Base-by-base conservation (phyloP, 2,888 invertebrate species). In the Zonitis immaculata region DNA sequence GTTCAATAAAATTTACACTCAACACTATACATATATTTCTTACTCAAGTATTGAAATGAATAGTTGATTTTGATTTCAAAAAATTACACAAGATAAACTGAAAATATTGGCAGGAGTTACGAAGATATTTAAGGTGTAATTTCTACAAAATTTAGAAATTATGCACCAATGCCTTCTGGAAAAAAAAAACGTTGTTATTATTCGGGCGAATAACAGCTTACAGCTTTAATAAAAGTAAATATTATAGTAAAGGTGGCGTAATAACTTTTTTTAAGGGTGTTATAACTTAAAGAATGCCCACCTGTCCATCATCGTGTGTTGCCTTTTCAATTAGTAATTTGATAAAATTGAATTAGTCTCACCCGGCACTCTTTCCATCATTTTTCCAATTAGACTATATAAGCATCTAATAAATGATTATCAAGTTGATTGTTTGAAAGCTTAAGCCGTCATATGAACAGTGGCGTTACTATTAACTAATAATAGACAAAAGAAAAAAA, bases 321-420 rank as follows among this genome's bases (percentile, higher is more conserved):
- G n/a, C 7, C n/a, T 51, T 47, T 54, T 51, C 54, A 54, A 54
- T 54, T 54, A 54, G 44, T 49, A 20, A 48, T 50, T 51, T 35
- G 28, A 35, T 28, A 47, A 26, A 51, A 54, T 54, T 44, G 42
- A 51, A 50, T 50, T 44, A 51, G 47, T 44, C 44, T 30, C 46
- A 47, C 35, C 52, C 16, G 27, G 35, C 14, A 22, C 44, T 35
- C 26, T 44, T 42, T 44, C 8, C 32, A 5, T n/a, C 9, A 8
- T 14, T 14, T 25, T 6, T 6, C 25, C 25, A 5, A 25, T 25
- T 25, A 25, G 25, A 32, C 1, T 8, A 14, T 32, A 32, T 14
- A 32, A 32, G 32, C 14, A 32, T 32, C 32, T 6, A 32, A 32
- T 30, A 32, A 27, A 11, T 27, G 27, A 32, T 32, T 32, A 32